Percentiles rank a stretch among this genome's conserved stretches.
phyloP scores from a whole-genome alignment of 2,888 invertebrate genomes.

The Psococerastis gibbosa region DNA sequence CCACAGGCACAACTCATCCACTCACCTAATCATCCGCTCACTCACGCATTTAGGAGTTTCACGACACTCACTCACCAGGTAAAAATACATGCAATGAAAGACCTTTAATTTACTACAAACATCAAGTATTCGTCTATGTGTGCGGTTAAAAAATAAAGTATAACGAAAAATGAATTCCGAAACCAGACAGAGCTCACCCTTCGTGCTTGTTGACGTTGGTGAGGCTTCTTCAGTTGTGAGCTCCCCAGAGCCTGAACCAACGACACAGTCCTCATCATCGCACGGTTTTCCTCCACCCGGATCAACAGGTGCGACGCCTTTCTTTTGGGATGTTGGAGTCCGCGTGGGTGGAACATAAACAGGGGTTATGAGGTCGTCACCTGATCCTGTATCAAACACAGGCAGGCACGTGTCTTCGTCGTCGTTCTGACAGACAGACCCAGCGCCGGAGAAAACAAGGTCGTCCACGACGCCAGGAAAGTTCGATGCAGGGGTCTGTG shows the following conservation, averaged over 20 bases:
- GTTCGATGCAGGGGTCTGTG: slow-evolving; percentile 66
- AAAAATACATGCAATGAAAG: too few species aligned
- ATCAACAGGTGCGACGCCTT: slow-evolving; percentile 23
- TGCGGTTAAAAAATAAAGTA: too few species aligned
- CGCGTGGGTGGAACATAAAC: slow-evolving; percentile 70
- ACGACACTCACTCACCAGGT: too few species aligned
- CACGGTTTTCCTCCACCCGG: slow-evolving; percentile 37
- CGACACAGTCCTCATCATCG: slow-evolving; percentile 74
- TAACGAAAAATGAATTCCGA: too few species aligned
- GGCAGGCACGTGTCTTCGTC: slow-evolving; percentile 80
- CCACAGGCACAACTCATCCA: too few species aligned
- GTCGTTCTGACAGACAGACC: slow-evolving; percentile 77
- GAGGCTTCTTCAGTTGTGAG: slow-evolving; percentile 44
- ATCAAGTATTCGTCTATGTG: too few species aligned
- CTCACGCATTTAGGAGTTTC: too few species aligned
- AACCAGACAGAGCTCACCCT: too few species aligned
- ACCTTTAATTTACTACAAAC: too few species aligned
- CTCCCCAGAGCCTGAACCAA: slow-evolving; percentile 61
- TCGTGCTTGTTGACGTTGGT: too few species aligned
- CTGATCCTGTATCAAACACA: slow-evolving; percentile 61
- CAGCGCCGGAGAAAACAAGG: slow-evolving; percentile 78
- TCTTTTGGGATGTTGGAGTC: slow-evolving; percentile 32
- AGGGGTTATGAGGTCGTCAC: slow-evolving; percentile 83
- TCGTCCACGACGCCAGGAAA: slow-evolving; percentile 67
- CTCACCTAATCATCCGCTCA: too few species aligned